Base-by-base conservation (phyloP, 2,797 vertebrate genomes). In the Cuniculus paca region DNA sequence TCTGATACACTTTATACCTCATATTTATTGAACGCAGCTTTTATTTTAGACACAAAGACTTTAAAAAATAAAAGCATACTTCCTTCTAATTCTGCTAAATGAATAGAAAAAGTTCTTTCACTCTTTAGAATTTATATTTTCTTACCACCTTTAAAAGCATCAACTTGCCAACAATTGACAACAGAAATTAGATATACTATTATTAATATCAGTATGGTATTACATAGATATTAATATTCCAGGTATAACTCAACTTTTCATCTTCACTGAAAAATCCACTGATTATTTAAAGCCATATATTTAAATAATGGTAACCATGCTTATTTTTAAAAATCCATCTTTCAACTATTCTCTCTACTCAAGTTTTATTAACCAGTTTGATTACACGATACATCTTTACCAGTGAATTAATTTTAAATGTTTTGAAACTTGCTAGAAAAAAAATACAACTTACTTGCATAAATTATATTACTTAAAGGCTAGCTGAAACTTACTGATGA, bases 281-380 rank as follows among this genome's bases (percentile, higher is more conserved):
- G 28, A 77, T 93, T 93, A 89, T 88, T 96, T 93, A 89, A 82
- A 96, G 60, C 13, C 91, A 10, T 48, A 91, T 6, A 91, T 79
- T 97, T 93, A 96, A 91, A 95, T 84, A 95, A 91, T 77, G 14
- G 45, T 90, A 85, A 92, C 17, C 14, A 80, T n/a, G 22, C 22
- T 88, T 3, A 68, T 72, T 92, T 90, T 68, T 0, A 42, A 95
- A 95, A 93, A 60, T 77, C 9, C 50, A 86, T 81, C 83, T 34
- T 95, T 91, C 65, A 97, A 58, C 42, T 10, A 13, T 83, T 82
- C 36, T 89, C 63, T 48, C 82, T 90, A 97, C 61, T 91, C 83
- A 93, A 77, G 16, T 95, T 80, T 90, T 96, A 95, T 94, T 91
- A 95, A 93, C 26, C 92, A 91, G 60, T 81, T 94, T 88, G 42